These are phyloP conservation scores for Eupristina koningsbergeri DNA, from an alignment of 1,140 invertebrate genomes.

Conservation along the genomic window DNA sequence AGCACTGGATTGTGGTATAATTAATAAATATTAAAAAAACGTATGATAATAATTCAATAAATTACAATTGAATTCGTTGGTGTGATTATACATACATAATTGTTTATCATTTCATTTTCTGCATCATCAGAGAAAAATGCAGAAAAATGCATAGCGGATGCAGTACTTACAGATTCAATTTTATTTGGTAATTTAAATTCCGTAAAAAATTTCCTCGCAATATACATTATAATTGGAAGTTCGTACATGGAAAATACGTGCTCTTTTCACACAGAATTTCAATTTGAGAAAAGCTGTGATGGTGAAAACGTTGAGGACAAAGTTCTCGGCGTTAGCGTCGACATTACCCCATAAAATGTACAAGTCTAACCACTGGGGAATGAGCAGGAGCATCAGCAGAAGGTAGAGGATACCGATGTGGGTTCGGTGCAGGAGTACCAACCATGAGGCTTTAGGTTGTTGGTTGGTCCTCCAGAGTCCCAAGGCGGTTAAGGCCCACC, in stretches of 20 bases:
- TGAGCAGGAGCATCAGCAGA: constrained; percentile 4
- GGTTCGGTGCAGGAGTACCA: neutral
- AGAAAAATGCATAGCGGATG: too few relatives aligned
- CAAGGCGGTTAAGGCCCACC: constrained; percentile 27
- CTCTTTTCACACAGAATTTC: neutral
- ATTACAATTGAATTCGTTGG: too few relatives aligned
- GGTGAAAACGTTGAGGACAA: constrained; percentile 38
- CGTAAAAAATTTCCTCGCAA: too few relatives aligned
- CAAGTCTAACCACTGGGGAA: constrained; percentile 44
- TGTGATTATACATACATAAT: too few relatives aligned
- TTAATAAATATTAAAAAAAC: too few relatives aligned
- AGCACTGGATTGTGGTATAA: too few relatives aligned
- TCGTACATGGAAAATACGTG: constrained; percentile 2
- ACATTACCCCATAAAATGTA: constrained; percentile 46
- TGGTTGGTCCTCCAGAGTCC: neutral
- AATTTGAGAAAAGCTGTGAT: constrained; percentile 41
- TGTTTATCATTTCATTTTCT: too few relatives aligned
- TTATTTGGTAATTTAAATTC: too few relatives aligned
- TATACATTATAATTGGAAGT: too few relatives aligned
- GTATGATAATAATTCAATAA: too few relatives aligned
- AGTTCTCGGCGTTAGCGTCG: constrained; percentile 45
- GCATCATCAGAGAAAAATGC: too few relatives aligned
- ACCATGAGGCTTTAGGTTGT: accelerated
- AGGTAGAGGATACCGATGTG: constrained; percentile 10
- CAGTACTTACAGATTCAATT: too few relatives aligned